Percentiles rank a stretch among this genome's conserved stretches.
These are phyloP conservation scores for Leiothrix lutea DNA, from an alignment of 2,113 vertebrate species.

Conservation along the genomic window DNA sequence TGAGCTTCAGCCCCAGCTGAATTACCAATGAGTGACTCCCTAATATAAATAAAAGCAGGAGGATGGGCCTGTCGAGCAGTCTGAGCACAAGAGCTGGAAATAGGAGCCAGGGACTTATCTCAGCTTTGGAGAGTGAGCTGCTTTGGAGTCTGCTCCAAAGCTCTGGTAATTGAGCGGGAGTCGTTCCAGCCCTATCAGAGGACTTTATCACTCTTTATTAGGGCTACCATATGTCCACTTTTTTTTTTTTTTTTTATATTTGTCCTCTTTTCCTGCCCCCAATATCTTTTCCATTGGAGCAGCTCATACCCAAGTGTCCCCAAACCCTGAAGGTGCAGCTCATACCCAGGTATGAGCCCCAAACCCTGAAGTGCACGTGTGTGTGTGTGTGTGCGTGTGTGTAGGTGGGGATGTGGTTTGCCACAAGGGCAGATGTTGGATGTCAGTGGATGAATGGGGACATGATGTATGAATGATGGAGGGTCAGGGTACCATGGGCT, in stretches of 20 bases:
- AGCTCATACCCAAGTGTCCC: neutral
- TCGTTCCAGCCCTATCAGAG: constrained; percentile 42
- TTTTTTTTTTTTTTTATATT: neutral
- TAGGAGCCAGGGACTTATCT: constrained; percentile 51
- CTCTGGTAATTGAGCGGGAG: constrained; percentile 25
- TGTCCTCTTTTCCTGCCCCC: neutral
- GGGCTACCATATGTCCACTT: constrained; percentile 33
- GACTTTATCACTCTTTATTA: constrained; percentile 52
- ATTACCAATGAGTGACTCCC: constrained; percentile 32
- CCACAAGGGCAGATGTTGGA: neutral
- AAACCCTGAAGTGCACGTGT: neutral
- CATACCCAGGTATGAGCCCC: neutral
- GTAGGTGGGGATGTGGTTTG: neutral
- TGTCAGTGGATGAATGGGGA: neutral
- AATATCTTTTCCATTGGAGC: neutral
- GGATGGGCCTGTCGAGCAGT: neutral
- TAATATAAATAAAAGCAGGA: constrained; percentile 48
- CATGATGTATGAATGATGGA: too few species aligned
- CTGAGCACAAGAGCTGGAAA: constrained; percentile 19
- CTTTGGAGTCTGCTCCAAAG: constrained; percentile 40
- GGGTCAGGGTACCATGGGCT: neutral
- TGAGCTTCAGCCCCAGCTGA: constrained; percentile 9
- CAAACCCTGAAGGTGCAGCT: neutral
- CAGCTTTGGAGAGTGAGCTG: constrained; percentile 20
- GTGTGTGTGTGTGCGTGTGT: neutral